Evolutionary conservation across 2,113 vertebrate genomes (phyloP).

Genomic region (Tamias sibiricus): DNA sequence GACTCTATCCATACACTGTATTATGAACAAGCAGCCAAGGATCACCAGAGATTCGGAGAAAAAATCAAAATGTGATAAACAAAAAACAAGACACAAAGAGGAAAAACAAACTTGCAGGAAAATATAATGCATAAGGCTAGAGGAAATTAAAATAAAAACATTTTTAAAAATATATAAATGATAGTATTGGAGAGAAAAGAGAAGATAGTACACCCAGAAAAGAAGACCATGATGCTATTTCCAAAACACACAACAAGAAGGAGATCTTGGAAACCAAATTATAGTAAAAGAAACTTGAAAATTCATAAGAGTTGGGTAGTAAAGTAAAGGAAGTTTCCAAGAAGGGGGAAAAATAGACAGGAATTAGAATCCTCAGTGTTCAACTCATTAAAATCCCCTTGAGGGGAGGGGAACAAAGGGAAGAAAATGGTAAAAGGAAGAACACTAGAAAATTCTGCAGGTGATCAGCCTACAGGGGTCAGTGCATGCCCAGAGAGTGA

Average conservation of each 20-base stretch:
- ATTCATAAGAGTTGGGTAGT: background rate
- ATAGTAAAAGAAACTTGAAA: background rate
- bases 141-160: background rate
- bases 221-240: background rate
- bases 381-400: background rate
- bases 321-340: background rate
- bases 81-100: background rate
- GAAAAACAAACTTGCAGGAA: background rate
- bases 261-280: background rate
- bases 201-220: background rate
- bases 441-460: background rate
- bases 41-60: background rate
- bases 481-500: background rate
- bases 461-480: fast-evolving
- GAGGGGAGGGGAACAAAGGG: background rate
- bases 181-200: background rate
- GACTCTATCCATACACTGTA: background rate
- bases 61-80: background rate
- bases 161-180: background rate
- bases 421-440: background rate
- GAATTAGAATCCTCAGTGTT: background rate
- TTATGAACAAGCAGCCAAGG: background rate
- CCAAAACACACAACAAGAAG: background rate
- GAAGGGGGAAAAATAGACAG: background rate
- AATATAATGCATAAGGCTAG: background rate